Base-by-base conservation (phyloP, 2,113 vertebrate species). In the Aldabrachelys gigantea region DNA sequence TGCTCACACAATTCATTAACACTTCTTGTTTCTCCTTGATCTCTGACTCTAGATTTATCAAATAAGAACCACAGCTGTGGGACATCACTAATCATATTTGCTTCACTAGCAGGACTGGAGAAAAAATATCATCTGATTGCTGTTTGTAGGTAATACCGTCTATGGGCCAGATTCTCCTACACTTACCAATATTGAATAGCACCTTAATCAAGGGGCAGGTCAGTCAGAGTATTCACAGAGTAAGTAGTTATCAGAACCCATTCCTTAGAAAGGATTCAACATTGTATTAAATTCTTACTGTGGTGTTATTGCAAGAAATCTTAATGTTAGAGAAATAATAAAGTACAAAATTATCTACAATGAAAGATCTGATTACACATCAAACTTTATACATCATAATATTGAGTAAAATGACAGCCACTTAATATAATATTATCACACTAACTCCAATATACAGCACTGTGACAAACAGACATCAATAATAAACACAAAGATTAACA, bases 311-410 rank as follows among this genome's bases (percentile, higher is more conserved):
- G 11, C 41, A 83, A 83, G 49, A 17, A 62, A n/a, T 38, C 17
- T 69, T n/a, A 38, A 69, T 69, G n/a, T 69, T 69, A 69, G 35
- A 38, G 31, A 69, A 69, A 88, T 53, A 53, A 62, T 16, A 76
- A 65, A 54, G 81, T 49, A 56, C 57, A 94, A 81, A 91, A 88
- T 80, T 84, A 41, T 21, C 49, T 85, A 35, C 14, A 65, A 49
- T 10, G 31, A 54, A 54, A 49, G 22, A 49, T 85, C 81, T 85
- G 76, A 82, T 12, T 29, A 11, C 31, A 84, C 13, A 84, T 44
- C 38, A 25, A 85, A 10, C 4, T 82, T 8, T 82, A 88, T 88
- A 22, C 8, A 11, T 57, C 44, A 47, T 80, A 57, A 4, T 24
- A 44, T 14, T 12, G 25, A n/a, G 35, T 47, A 44, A 44, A 80